Evolutionary conservation across 2,113 vertebrate species (phyloP).

Genomic region (Callaeas wilsoni): DNA sequence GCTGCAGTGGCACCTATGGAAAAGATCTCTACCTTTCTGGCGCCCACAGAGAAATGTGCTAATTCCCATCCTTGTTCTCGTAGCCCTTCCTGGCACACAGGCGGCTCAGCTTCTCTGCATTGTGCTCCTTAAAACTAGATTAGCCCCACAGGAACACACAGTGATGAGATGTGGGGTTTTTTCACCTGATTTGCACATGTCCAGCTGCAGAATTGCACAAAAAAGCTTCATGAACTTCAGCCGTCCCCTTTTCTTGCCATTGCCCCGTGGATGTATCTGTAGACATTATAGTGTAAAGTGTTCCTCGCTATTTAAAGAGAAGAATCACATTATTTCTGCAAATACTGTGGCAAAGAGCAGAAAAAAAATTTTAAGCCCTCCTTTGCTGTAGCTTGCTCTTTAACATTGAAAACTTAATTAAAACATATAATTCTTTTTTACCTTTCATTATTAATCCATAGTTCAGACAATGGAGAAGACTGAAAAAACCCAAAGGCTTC

Average conservation of each 20-base stretch:
- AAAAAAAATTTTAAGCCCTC: accelerated
- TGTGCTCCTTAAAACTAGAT: not conserved
- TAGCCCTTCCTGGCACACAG: not conserved
- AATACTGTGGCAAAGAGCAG: not conserved
- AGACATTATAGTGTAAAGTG: not conserved
- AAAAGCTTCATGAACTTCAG: not conserved
- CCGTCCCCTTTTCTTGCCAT: not conserved
- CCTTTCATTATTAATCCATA: not conserved
- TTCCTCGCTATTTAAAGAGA: not conserved
- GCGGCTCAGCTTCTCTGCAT: not conserved
- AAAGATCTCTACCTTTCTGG: not conserved
- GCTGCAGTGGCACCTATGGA: not conserved
- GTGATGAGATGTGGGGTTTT: not conserved
- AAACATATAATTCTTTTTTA: not conserved
- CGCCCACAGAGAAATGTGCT: not conserved
- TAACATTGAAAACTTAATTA: not conserved
- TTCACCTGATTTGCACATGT: not conserved
- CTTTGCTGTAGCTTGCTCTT: not conserved
- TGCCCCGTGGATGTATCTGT: not conserved
- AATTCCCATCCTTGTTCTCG: not conserved
- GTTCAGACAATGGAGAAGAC: not conserved
- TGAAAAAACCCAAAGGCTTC: not conserved
- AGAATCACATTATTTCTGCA: not conserved
- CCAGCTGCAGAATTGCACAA: not conserved
- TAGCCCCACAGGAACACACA: not conserved